Conservation (phyloP, 2,113 vertebrate genomes). For the Brachyistius frenatus region DNA sequence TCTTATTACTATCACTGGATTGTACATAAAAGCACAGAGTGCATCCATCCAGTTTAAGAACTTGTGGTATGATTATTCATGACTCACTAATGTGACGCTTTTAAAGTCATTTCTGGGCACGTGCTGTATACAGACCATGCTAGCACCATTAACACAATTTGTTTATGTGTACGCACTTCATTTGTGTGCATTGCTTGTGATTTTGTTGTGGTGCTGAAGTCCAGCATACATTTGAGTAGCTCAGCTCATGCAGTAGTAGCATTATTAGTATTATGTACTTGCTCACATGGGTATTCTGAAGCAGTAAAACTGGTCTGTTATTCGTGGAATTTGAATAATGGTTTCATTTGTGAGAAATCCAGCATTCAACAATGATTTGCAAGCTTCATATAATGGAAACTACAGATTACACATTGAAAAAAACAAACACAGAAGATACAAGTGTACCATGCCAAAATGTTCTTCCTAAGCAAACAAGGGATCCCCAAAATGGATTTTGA, state of each 20-base stretch:
- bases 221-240: neutral
- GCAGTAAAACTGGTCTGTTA: no score
- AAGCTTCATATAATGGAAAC: no score
- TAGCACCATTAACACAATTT: neutral
- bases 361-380: no score
- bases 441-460: neutral
- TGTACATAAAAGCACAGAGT: no score
- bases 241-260: neutral
- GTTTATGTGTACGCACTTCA: slow-evolving; percentile 8
- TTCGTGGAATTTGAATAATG: no score
- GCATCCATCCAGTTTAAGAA: no score
- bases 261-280: no score
- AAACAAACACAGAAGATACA: neutral
- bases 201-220: neutral
- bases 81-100: no score
- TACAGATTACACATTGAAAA: neutral
- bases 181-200: slow-evolving; percentile 3
- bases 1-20: no score
- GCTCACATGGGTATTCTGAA: no score
- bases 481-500: neutral
- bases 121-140: neutral
- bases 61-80: no score
- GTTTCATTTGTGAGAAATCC: no score
- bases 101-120: neutral
- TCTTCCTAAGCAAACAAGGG: neutral